Percentiles rank a stretch among this genome's conserved stretches.
These are phyloP conservation scores for Sebastes minor DNA, from an alignment of 2,797 vertebrate genomes.

Conservation along the genomic window DNA sequence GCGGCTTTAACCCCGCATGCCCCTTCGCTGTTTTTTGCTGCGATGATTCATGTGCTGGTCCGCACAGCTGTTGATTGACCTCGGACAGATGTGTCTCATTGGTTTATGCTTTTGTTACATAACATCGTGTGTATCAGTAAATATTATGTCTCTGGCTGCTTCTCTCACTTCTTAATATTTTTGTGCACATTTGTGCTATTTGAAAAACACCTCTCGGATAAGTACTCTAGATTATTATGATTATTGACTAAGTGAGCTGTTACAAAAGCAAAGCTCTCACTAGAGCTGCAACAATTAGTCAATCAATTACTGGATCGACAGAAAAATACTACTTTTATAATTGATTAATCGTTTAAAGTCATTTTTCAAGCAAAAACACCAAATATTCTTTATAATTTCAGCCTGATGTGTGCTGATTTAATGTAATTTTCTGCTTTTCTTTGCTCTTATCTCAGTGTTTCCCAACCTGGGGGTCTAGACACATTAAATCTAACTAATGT, in stretches of 20 bases:
- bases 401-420: neutral
- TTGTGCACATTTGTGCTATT: neutral
- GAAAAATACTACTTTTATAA: neutral
- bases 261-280: neutral
- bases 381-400: neutral
- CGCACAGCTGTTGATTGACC: constrained; percentile 58
- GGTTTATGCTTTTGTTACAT: constrained; percentile 18
- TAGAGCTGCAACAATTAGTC: neutral
- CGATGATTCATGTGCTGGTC: constrained; percentile 24
- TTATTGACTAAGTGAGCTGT: neutral
- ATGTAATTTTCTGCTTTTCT: neutral
- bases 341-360: neutral
- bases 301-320: neutral
- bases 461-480: neutral
- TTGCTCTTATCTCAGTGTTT: neutral
- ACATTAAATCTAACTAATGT: neutral
- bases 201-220: neutral
- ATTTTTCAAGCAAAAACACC: neutral
- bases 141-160: neutral
- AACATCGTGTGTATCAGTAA: neutral
- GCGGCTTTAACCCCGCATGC: constrained; percentile 33
- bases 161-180: neutral
- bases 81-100: constrained; percentile 39
- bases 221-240: neutral
- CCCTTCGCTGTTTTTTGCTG: constrained; percentile 6